phyloP scores from a whole-genome alignment of 2,113 vertebrate species.

The Salvelinus alpinus region DNA sequence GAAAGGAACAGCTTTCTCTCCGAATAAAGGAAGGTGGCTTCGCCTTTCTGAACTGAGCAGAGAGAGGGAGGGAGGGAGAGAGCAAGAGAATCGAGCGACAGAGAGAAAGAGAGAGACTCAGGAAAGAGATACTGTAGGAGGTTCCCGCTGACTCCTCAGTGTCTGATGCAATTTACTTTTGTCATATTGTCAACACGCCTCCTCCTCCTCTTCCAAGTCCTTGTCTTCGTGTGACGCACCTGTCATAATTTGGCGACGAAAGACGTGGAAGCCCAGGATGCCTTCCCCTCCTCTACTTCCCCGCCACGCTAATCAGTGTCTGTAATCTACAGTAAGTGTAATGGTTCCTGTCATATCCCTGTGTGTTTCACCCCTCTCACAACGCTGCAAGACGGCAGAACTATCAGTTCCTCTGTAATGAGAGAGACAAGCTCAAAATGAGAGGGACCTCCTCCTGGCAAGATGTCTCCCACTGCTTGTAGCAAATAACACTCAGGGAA shows the following conservation, averaged over 20 bases:
- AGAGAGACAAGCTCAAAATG: neutral
- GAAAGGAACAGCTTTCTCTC: conserved; percentile 59
- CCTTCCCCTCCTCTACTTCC: conserved; percentile 8
- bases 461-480: neutral
- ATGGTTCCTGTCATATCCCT: conserved; percentile 6
- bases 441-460: neutral
- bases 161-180: conserved; percentile 43
- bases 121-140: conserved; percentile 40
- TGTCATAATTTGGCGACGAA: conserved; percentile 49
- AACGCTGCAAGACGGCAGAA: neutral
- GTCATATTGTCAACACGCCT: conserved; percentile 47
- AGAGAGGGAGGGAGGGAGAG: conserved; percentile 5
- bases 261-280: conserved; percentile 16
- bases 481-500: too few species aligned
- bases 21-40: conserved; percentile 56
- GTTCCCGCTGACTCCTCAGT: conserved; percentile 7
- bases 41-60: conserved; percentile 64
- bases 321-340: neutral
- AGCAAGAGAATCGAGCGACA: conserved; percentile 34
- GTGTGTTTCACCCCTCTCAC: neutral
- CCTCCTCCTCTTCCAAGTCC: conserved; percentile 32
- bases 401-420: neutral
- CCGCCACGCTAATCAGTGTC: conserved; percentile 10
- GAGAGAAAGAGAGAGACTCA: conserved; percentile 25
- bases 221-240: conserved; percentile 27